phyloP scores from a whole-genome alignment of 2,797 vertebrate species.

The Botia almorhae region DNA sequence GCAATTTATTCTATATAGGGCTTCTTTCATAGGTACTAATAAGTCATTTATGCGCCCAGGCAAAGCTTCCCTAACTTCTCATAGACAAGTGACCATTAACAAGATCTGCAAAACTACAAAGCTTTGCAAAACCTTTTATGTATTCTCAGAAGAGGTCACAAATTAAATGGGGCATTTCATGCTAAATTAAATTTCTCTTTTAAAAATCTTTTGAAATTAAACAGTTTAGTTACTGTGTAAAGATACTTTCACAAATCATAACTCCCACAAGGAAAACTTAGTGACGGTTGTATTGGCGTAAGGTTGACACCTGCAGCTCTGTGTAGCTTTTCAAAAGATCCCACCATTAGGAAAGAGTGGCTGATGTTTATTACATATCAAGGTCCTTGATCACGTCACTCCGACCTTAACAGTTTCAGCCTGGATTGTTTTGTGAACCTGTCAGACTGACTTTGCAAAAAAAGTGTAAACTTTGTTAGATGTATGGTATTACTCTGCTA shows the following conservation, averaged over 20 bases:
- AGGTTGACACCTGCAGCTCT: not conserved
- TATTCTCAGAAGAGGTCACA: not conserved
- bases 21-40: not conserved
- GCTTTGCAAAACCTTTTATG: not conserved
- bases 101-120: not conserved
- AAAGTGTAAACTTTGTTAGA: no score
- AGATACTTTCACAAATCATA: no score
- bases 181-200: not conserved
- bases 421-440: not conserved
- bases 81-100: no score
- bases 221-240: not conserved
- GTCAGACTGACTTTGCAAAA: no score
- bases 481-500: no score
- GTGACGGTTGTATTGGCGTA: not conserved
- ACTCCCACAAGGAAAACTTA: not conserved
- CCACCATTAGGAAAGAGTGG: not conserved
- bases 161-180: not conserved
- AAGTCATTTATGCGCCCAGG: not conserved
- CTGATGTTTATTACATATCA: not conserved
- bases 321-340: not conserved
- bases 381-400: not conserved
- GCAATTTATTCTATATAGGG: slow-evolving; percentile 13
- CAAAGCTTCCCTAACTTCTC: no score
- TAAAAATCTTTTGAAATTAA: not conserved
- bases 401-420: not conserved